A percentile compares a stretch with the other conserved stretches of the same genome.
Evolutionary conservation across 2,113 vertebrate genomes (phyloP).

Genomic region (Donacobius atricapilla): DNA sequence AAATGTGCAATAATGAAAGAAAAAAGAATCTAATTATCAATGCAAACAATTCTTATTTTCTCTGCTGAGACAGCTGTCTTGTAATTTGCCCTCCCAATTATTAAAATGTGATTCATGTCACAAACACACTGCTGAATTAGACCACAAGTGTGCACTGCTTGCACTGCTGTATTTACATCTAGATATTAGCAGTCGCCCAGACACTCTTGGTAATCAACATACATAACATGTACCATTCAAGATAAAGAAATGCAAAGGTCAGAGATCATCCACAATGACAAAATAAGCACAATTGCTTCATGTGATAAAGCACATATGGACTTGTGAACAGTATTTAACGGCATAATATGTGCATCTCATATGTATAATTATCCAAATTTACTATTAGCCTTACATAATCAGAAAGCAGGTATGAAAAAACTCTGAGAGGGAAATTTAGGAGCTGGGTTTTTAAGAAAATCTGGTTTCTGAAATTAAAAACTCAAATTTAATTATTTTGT

Average conservation of each 20-base stretch:
- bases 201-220: neutral
- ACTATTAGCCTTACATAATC: neutral
- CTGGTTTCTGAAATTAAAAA: conserved; percentile 24
- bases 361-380: neutral
- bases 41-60: conserved; percentile 21
- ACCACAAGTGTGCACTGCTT: conserved; percentile 45
- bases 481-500: conserved; percentile 27
- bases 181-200: conserved; percentile 23
- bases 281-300: neutral
- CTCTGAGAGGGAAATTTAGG: neutral
- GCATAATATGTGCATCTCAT: neutral
- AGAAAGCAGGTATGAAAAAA: neutral
- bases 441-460: conserved; percentile 20
- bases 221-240: neutral
- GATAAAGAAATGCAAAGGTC: conserved; percentile 3
- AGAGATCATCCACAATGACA: neutral
- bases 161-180: conserved; percentile 18
- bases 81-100: conserved; percentile 33
- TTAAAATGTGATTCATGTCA: conserved; percentile 43
- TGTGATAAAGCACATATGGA: neutral
- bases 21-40: neutral
- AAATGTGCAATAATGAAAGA: neutral
- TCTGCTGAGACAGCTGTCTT: neutral
- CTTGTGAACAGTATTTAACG: neutral
- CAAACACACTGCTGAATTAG: conserved; percentile 42